Evolutionary conservation across 2,888 invertebrate genomes (phyloP), one percentile per base, ranked within the genome.

Genomic region (Harpalus rubripes): DNA sequence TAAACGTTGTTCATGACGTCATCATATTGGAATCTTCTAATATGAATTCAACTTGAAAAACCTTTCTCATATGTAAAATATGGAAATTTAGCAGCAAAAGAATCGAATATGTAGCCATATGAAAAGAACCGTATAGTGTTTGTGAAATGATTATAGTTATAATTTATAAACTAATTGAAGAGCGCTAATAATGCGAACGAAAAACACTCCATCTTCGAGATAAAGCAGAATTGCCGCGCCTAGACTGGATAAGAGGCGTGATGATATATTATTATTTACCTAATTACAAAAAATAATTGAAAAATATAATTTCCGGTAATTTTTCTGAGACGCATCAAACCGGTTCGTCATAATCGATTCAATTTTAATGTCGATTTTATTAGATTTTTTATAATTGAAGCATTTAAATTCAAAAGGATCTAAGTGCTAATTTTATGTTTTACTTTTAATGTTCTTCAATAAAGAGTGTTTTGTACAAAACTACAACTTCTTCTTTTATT

Each of bases 271-370:
- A 52, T 52, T 52, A 52, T 52, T 52, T 52, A 52, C 44, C 44
- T 52, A 52, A 52, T 52, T 52, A 52, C 44, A 52, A 52, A 52
- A 52, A 52, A 52, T 52, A 52, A 52, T 52, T 52, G 44, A 52
- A 52, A 52, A 52, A 52, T 12, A 52, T 52, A 52, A 52, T 52
- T 52, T 52, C 44, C 44, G 44, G 44, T 52, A 52, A 52, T 52
- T 52, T 52, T 52, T 52, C 10, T 52, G 44, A 52, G 44, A 52
- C 44, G 44, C 44, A 4, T 52, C 44, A 52, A 52, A 52, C 44
- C 44, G 44, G 44, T 52, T 52, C 12, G 6, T 12, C 8, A 52
- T 52, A 52, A 52, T 52, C 44, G 44, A 52, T 52, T 52, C 44
- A 52, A 52, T 52, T 52, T 52, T 52, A 52, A 52, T 52, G 44